Conservation (phyloP, 2,797 vertebrate species). For the Hozukius guyotensis region DNA sequence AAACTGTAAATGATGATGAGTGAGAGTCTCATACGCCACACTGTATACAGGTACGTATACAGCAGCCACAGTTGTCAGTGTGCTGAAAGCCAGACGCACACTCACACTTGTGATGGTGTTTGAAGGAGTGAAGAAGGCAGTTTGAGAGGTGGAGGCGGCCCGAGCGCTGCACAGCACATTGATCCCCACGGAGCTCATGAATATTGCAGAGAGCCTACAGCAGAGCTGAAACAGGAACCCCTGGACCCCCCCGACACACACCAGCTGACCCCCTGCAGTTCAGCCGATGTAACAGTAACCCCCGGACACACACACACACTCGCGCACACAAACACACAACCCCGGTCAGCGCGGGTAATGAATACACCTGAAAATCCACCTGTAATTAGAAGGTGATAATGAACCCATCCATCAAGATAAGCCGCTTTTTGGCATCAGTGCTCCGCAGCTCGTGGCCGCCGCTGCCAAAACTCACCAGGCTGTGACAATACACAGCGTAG, state of each 20-base stretch:
- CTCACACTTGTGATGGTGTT: constrained; percentile 12
- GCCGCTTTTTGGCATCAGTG: constrained; percentile 79
- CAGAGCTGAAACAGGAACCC: constrained; percentile 83
- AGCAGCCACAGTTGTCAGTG: background rate
- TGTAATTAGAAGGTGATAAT: constrained; percentile 92
- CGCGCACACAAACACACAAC: constrained; percentile 46
- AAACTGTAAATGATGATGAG: background rate
- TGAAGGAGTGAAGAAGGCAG: constrained; percentile 25
- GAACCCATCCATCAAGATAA: constrained; percentile 87
- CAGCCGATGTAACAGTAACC: constrained; percentile 76
- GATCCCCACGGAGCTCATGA: constrained; percentile 77
- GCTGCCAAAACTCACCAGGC: constrained; percentile 69
- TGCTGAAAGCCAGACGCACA: background rate
- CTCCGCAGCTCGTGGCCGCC: constrained; percentile 55
- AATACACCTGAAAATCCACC: constrained; percentile 89
- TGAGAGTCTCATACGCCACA: background rate
- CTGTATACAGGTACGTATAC: rapidly evolving
- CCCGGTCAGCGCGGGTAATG: constrained; percentile 82
- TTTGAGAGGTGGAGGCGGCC: constrained; percentile 62
- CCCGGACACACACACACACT: constrained; percentile 22
- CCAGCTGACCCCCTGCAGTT: constrained; percentile 77
- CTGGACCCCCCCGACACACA: constrained; percentile 58
- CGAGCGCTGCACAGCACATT: constrained; percentile 57
- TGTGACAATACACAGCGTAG: constrained; percentile 66
- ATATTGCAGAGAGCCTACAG: constrained; percentile 81